These are phyloP conservation scores for Tridacna crocea DNA, from an alignment of 2,888 invertebrate species.

Conservation along the genomic window DNA sequence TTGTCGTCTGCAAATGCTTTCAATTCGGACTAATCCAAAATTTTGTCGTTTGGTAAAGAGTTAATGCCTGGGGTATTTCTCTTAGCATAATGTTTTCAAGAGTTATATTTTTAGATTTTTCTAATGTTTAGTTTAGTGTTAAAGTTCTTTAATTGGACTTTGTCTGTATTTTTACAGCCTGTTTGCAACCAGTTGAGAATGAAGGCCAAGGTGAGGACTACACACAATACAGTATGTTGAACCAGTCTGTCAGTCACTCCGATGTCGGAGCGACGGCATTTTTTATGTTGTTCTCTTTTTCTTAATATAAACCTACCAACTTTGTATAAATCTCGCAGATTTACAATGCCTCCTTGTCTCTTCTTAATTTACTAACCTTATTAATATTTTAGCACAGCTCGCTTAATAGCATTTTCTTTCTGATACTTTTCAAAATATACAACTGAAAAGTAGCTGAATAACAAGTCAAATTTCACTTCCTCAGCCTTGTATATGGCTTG, in stretches of 20 bases:
- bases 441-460: background rate
- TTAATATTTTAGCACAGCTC: background rate
- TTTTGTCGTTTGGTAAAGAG: too few species aligned
- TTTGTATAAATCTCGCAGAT: background rate
- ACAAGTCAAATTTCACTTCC: slow-evolving; percentile 18
- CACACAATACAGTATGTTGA: slow-evolving; percentile 63
- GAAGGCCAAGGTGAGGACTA: slow-evolving; percentile 65
- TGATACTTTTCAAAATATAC: background rate
- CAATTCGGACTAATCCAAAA: too few species aligned
- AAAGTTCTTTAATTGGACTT: background rate
- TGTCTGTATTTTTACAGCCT: slow-evolving; percentile 54
- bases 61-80: too few species aligned
- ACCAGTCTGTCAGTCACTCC: slow-evolving; percentile 31
- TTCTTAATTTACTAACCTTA: slow-evolving; percentile 1
- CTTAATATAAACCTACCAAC: background rate
- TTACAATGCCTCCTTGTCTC: background rate
- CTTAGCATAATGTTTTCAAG: too few species aligned
- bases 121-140: background rate
- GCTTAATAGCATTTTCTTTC: background rate
- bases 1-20: too few species aligned
- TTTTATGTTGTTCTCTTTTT: slow-evolving; percentile 6
- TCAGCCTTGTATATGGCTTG: background rate
- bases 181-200: slow-evolving; percentile 58
- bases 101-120: too few species aligned
- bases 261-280: slow-evolving; percentile 12